Base-by-base conservation (phyloP, 2,888 invertebrate genomes). In the Phoronis australis region DNA sequence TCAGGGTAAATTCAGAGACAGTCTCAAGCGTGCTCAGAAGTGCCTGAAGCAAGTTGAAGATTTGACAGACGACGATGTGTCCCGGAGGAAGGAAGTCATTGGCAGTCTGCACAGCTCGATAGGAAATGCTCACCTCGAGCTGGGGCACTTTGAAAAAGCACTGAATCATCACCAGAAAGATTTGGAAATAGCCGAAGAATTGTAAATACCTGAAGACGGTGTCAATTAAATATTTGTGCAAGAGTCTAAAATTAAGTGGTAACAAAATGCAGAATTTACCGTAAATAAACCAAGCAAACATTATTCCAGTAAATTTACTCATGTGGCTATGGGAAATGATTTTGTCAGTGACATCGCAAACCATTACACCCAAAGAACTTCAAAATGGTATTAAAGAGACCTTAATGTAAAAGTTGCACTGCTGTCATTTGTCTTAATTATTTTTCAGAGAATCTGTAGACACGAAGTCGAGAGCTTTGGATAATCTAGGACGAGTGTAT, bases 401-500 rank as follows among this genome's bases (percentile, higher is more conserved):
- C 21, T 39, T 15, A 15, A 12, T 39, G 40, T 18, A 15, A 15
- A 9, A 15, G 40, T 39, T 39, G 18, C 9, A 12, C 24, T 42
- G 9, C n/a, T n/a, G n/a, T n/a, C n/a, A n/a, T n/a, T n/a, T n/a
- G n/a, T 31, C 31, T 31, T 31, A 9, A 25, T 46, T 46, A 38
- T 31, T 15, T 61, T 65, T 3, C 61, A 72, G 73, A 54, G 57
- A 64, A 26, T 57, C 68, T 47, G 60, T 66, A 21, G 76, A 78
- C 25, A 68, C 74, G 3, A 69, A 71, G 26, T 74, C 72, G 2
- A 57, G 78, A 52, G 77, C 76, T 6, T 54, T 76, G 56, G 78
- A 78, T 55, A 77, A 76, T 51, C 56, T 77, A 12, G 79, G 78
- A 6, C 57, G 76, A 45, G 75, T 76, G 4, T 66, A 75, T 52